Base-by-base conservation (phyloP, 1,140 invertebrate genomes). In the Pogonomyrmex barbatus region DNA sequence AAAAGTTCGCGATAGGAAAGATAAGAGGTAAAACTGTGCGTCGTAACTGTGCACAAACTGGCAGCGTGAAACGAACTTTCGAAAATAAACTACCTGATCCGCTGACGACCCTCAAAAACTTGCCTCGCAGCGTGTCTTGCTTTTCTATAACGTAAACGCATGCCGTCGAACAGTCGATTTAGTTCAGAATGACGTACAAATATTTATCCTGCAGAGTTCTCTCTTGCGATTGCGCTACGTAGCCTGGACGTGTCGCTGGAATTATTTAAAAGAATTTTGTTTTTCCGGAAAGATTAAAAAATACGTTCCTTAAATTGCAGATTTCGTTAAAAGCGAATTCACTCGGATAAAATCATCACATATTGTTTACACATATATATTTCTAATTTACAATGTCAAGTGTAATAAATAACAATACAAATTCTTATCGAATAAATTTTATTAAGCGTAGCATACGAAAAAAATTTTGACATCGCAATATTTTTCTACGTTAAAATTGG, bases 91-190 rank as follows among this genome's bases (percentile, higher is more conserved):
- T 82, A 42, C 78, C 52, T 58, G 65, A 82, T 82, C 52, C 67
- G 78, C 65, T 71, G 78, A 71, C 78, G 78, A 82, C 39, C 14
- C 78, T 82, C 65, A 82, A 82, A 81, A 70, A 82, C 65, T 81
- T 81, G 63, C 63, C 17, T 71, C 14, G 39, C 65, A n/a, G 39
- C 78, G 52, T 82, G 68, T 71, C 65, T 82, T 81, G 63, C 39
- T 70, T 70, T 56, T 52, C 30, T 47, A 24, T 70, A 71, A 81
- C 30, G 33, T 67, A 56, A 71, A 82, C 24, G 52, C 50, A 24
- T 4, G 47, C 65, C 5, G 52, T 71, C 52, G 54, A 70, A 70
- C 47, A 52, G 62, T 70, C 78, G 78, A 82, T 82, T 71, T 82
- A 71, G 3, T 12, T 12, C 24, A 33, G 17, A 56, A 58, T 52